A percentile compares a stretch with the other conserved stretches of the same genome.
These are phyloP conservation scores for Macrosoma leucophasiata DNA, from an alignment of 2,888 invertebrate species.

Conservation along the genomic window DNA sequence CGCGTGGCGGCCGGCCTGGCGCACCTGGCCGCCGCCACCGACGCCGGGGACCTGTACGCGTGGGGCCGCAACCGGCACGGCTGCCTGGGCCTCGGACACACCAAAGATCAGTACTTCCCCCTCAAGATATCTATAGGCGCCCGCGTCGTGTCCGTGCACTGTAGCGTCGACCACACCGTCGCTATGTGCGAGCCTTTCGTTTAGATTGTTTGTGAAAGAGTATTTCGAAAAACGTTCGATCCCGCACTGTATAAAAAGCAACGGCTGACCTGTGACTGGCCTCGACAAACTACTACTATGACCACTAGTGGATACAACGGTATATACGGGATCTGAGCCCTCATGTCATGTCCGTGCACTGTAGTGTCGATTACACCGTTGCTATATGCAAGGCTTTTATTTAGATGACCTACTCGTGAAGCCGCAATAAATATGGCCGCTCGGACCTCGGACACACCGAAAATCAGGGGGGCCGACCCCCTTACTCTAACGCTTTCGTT, in stretches of 20 bases:
- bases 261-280: no score
- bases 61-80: slow-evolving; percentile 94
- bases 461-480: no score
- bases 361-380: slow-evolving; percentile 91
- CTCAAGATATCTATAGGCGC: slow-evolving; percentile 88
- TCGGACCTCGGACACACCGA: no score
- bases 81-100: slow-evolving; percentile 88
- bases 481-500: no score
- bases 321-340: no score
- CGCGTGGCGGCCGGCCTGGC: slow-evolving; percentile 83
- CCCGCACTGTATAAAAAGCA: no score
- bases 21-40: slow-evolving; percentile 86
- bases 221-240: no score
- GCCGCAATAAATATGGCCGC: no score
- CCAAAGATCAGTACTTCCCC: slow-evolving; percentile 91
- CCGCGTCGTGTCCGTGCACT: slow-evolving; percentile 81
- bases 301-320: no score
- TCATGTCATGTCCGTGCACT: slow-evolving; percentile 81
- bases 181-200: slow-evolving; percentile 84
- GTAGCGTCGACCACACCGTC: slow-evolving; percentile 91
- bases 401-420: no score
- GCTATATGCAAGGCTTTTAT: no score
- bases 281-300: no score
- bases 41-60: slow-evolving; percentile 87
- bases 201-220: slow-evolving; percentile 40